phyloP scores from a whole-genome alignment of 92 coral and sea anemone genomes.

The Montipora capitata region DNA sequence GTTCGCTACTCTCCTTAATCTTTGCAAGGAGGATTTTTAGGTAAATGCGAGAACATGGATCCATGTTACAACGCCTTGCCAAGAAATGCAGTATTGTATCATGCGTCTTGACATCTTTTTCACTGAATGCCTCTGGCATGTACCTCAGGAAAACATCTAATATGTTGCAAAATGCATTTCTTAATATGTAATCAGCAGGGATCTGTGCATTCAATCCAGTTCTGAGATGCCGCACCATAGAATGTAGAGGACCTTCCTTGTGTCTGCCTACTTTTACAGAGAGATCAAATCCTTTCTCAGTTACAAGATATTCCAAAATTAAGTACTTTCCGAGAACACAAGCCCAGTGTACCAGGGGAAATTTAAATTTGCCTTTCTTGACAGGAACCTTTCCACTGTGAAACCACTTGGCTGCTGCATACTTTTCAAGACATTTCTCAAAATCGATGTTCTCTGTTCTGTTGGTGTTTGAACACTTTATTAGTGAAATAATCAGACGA shows the following conservation, averaged over 20 bases:
- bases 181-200: background rate
- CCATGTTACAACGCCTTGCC: slow-evolving; percentile 2
- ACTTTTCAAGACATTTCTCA: slow-evolving; percentile 4
- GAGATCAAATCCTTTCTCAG: slow-evolving; percentile 10
- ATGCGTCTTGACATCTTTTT: slow-evolving; percentile 3
- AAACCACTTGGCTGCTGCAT: slow-evolving; percentile 48
- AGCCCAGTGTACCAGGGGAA: slow-evolving; percentile 70
- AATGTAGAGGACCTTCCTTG: slow-evolving; percentile 5
- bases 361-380: background rate
- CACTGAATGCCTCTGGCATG: background rate
- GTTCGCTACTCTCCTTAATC: background rate
- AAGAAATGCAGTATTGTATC: slow-evolving; percentile 25
- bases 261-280: background rate
- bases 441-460: background rate
- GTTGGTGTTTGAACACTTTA: slow-evolving; percentile 20
- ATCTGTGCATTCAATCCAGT: slow-evolving; percentile 1
- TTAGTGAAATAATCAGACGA: background rate
- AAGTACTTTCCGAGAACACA: slow-evolving; percentile 62
- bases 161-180: slow-evolving; percentile 2
- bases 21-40: background rate
- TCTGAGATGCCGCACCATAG: slow-evolving; percentile 28
- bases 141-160: slow-evolving; percentile 12
- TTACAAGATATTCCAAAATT: slow-evolving; percentile 20
- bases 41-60: slow-evolving; percentile 11
- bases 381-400: slow-evolving; percentile 22